phyloP scores from a whole-genome alignment of 1,140 invertebrate species.

The Drosophila dunni region DNA sequence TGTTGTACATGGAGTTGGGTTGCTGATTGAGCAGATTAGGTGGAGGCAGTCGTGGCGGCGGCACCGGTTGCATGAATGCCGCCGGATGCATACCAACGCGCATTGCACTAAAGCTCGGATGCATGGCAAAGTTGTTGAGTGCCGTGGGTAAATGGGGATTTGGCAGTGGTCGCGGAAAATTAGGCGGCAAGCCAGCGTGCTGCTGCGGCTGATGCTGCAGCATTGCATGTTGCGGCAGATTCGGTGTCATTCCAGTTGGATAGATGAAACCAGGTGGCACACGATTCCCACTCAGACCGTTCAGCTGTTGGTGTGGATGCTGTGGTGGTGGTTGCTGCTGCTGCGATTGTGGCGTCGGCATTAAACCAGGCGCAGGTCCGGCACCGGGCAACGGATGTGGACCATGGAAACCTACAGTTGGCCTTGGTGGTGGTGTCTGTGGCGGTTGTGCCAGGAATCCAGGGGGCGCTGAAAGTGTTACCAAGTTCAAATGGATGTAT shows the following conservation, averaged over 20 bases:
- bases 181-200: slow-evolving; percentile 71
- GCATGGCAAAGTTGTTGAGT: slow-evolving; percentile 84
- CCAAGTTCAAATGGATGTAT: not conserved
- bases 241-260: slow-evolving; percentile 56
- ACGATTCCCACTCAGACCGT: slow-evolving; percentile 62
- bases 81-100: slow-evolving; percentile 82
- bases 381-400: slow-evolving; percentile 67
- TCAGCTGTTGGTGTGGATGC: slow-evolving; percentile 53
- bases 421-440: slow-evolving; percentile 68
- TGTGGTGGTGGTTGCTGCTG: slow-evolving; percentile 45
- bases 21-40: slow-evolving; percentile 69
- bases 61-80: slow-evolving; percentile 84
- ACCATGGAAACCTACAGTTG: slow-evolving; percentile 65
- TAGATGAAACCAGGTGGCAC: slow-evolving; percentile 73
- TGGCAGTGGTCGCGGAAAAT: slow-evolving; percentile 81
- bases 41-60: slow-evolving; percentile 66
- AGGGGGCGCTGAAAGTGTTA: slow-evolving; percentile 59
- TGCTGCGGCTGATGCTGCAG: slow-evolving; percentile 51
- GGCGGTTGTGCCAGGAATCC: slow-evolving; percentile 60
- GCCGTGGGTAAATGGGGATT: slow-evolving; percentile 81
- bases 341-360: slow-evolving; percentile 59
- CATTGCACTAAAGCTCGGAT: slow-evolving; percentile 84
- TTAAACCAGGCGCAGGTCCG: slow-evolving; percentile 66
- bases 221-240: slow-evolving; percentile 64
- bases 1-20: slow-evolving; percentile 78